Percentiles rank a stretch among this genome's conserved stretches.
Conservation (phyloP, 2,797 vertebrate species). For the Melanotaenia pygmaea region DNA sequence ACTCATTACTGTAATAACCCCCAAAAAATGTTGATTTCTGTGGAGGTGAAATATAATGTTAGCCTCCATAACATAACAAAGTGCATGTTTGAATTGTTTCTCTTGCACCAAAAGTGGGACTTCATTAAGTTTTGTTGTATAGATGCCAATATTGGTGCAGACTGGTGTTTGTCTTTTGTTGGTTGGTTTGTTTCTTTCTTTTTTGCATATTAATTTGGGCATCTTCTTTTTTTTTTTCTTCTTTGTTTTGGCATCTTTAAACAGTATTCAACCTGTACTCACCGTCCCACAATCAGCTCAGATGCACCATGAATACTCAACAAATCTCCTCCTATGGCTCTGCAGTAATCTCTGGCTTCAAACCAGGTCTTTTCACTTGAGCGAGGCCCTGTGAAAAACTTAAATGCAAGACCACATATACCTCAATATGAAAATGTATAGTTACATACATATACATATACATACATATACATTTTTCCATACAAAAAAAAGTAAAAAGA, state of each 20-base stretch:
- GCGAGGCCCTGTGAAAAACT: conserved; percentile 69
- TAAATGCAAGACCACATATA: conserved; percentile 16
- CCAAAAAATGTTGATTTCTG: no score
- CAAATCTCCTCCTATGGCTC: conserved; percentile 89
- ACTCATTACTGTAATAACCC: no score
- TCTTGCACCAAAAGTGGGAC: neutral
- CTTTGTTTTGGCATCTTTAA: neutral
- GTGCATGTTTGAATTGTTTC: no score
- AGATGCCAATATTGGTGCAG: neutral
- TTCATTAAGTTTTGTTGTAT: neutral
- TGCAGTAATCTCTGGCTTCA: conserved; percentile 89
- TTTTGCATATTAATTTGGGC: neutral
- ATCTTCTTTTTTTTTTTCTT: no score
- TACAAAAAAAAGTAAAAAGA: neutral
- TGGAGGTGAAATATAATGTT: no score
- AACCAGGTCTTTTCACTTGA: conserved; percentile 87
- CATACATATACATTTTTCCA: neutral
- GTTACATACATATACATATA: no score
- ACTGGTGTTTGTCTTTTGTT: neutral
- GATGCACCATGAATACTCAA: conserved; percentile 83
- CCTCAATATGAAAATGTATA: neutral
- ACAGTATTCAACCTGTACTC: neutral
- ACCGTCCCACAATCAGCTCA: conserved; percentile 66
- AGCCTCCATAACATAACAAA: no score
- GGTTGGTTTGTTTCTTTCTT: neutral